phyloP scores from a whole-genome alignment of 1,140 invertebrate genomes.

The Lepidotrigona ventralis region DNA sequence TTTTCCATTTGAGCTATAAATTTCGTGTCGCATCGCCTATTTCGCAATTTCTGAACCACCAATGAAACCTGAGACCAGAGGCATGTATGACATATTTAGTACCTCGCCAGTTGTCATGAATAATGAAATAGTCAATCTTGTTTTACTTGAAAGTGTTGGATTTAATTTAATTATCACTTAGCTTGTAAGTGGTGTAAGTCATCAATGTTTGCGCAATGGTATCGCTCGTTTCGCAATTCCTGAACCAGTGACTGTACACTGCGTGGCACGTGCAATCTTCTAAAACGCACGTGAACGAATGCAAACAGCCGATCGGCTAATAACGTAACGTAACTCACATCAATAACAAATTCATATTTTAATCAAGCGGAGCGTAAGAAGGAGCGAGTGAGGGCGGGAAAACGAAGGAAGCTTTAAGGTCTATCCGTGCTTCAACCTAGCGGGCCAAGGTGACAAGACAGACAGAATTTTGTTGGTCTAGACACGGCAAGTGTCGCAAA shows the following conservation, averaged over 20 bases:
- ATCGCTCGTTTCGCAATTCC: constrained; percentile 4
- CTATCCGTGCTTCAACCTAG: constrained; percentile 58
- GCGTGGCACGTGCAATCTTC: too few relatives aligned
- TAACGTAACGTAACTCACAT: too few relatives aligned
- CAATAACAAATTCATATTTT: background rate
- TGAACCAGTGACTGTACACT: background rate
- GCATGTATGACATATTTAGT: too few relatives aligned
- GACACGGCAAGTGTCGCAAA: constrained; percentile 52
- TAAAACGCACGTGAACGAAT: too few relatives aligned
- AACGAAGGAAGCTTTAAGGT: constrained; percentile 57
- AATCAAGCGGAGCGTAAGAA: background rate
- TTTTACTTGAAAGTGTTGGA: too few relatives aligned
- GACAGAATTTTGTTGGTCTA: constrained; percentile 64
- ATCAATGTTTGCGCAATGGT: background rate
- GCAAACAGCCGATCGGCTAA: background rate
- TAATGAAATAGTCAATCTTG: too few relatives aligned
- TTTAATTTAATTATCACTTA: background rate
- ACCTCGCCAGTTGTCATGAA: too few relatives aligned
- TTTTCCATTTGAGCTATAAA: background rate
- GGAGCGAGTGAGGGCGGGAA: background rate
- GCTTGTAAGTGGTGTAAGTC: background rate
- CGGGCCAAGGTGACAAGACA: constrained; percentile 35
- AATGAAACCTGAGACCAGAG: too few relatives aligned
- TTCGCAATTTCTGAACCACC: too few relatives aligned
- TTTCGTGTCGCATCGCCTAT: too few relatives aligned